These are phyloP conservation scores for Trachymyrmex septentrionalis DNA, from an alignment of 1,140 invertebrate genomes.

Conservation along the genomic window DNA sequence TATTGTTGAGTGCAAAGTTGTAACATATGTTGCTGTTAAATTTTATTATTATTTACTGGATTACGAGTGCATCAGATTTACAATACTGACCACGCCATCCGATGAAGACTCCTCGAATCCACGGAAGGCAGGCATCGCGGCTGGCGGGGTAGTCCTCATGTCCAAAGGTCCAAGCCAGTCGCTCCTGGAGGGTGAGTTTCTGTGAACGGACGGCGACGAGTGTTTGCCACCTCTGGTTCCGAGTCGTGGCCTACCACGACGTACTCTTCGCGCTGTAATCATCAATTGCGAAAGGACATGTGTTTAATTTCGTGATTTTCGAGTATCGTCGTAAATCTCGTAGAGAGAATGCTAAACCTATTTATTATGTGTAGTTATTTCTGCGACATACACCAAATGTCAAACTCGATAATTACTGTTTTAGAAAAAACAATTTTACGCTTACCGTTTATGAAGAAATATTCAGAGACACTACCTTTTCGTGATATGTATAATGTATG, in stretches of 20 bases:
- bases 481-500: neutral
- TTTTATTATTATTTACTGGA: no score
- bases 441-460: neutral
- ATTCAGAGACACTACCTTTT: neutral
- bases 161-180: constrained; percentile 83
- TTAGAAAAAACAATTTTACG: neutral
- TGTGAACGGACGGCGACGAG: constrained; percentile 79
- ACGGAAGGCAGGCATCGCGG: constrained; percentile 83
- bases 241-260: constrained; percentile 85
- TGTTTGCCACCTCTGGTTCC: constrained; percentile 83
- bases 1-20: no score
- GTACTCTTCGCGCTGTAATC: constrained; percentile 80
- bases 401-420: neutral
- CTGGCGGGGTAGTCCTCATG: constrained; percentile 85
- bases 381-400: neutral
- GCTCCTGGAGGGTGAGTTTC: constrained; percentile 82
- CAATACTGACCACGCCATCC: constrained; percentile 83
- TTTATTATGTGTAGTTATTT: constrained; percentile 15
- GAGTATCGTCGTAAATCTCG: neutral
- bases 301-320: constrained; percentile 19
- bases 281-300: constrained; percentile 39
- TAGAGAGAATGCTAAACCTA: neutral
- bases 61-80: neutral
- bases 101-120: constrained; percentile 84
- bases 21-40: no score